A percentile compares a stretch with the other conserved stretches of the same genome.
phyloP scores from a whole-genome alignment of 2,888 invertebrate genomes.

The Sthenelais limicola region DNA sequence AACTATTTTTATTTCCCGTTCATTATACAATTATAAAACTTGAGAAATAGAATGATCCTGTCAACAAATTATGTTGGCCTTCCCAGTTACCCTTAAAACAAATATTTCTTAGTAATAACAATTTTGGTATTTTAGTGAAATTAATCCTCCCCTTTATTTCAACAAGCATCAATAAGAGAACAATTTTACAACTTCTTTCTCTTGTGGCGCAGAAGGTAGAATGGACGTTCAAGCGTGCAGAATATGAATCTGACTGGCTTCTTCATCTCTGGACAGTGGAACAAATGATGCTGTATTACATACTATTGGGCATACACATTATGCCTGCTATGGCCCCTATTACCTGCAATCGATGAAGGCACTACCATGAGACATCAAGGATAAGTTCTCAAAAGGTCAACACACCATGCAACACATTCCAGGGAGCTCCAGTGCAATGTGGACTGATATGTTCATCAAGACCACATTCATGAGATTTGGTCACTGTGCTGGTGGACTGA shows the following conservation, averaged over 20 bases:
- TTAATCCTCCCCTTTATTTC: too few relatives aligned
- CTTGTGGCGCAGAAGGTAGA: too few relatives aligned
- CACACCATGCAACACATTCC: conserved; percentile 21
- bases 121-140: too few relatives aligned
- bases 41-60: too few relatives aligned
- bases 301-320: conserved; percentile 20
- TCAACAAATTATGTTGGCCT: too few relatives aligned
- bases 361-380: conserved; percentile 14
- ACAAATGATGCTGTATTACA: conserved; percentile 36
- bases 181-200: too few relatives aligned
- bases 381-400: too few relatives aligned
- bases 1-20: too few relatives aligned
- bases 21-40: too few relatives aligned
- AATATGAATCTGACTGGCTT: conserved; percentile 30
- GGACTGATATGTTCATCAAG: conserved; percentile 40
- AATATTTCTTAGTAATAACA: too few relatives aligned
- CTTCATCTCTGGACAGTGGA: neutral
- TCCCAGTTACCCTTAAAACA: too few relatives aligned
- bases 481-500: conserved; percentile 30
- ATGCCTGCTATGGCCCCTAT: conserved; percentile 25
- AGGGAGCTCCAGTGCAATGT: conserved; percentile 28
- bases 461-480: conserved; percentile 35
- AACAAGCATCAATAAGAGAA: too few relatives aligned
- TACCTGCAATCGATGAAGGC: conserved; percentile 37
- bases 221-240: conserved; percentile 36